Percentiles rank a stretch among this genome's conserved stretches.
These are phyloP conservation scores for Oxyteleia sp. DNA, from an alignment of 2,888 invertebrate species.

Conservation along the genomic window DNA sequence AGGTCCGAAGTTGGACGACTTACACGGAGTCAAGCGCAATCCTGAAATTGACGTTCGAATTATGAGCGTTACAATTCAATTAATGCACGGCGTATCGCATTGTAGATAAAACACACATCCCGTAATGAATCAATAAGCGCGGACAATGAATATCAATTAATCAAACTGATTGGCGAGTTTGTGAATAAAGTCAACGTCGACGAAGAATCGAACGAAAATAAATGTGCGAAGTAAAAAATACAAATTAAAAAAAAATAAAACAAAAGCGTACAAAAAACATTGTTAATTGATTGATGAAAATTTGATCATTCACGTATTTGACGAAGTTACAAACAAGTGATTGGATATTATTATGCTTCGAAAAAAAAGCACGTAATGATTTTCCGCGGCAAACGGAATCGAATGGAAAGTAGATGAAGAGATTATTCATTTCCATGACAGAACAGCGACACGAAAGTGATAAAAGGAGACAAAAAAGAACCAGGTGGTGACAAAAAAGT, in stretches of 20 bases:
- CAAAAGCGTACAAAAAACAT: too few relatives aligned
- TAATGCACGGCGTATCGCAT: conserved; percentile 47
- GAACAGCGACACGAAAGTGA: conserved; percentile 25
- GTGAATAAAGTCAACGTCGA: conserved; percentile 41
- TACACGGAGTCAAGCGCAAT: conserved; percentile 23
- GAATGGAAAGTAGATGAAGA: conserved; percentile 46
- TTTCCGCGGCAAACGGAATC: conserved; percentile 16
- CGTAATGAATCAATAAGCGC: conserved; percentile 62
- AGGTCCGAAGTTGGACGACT: too few relatives aligned
- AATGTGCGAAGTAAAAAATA: conserved; percentile 7
- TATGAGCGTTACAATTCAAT: conserved; percentile 64
- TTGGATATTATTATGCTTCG: too few relatives aligned
- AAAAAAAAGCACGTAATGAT: too few relatives aligned
- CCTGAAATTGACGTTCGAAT: conserved; percentile 56
- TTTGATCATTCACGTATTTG: too few relatives aligned
- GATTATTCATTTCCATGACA: conserved; percentile 42
- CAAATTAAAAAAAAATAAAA: too few relatives aligned
- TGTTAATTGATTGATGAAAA: too few relatives aligned
- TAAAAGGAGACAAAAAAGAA: conserved; percentile 36
- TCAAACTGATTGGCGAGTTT: conserved; percentile 64
- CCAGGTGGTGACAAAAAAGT: conserved; percentile 29
- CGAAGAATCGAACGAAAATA: conserved; percentile 7
- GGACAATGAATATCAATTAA: conserved; percentile 66
- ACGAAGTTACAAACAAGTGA: too few relatives aligned
- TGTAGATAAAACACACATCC: conserved; percentile 47